Conservation (phyloP, 2,797 vertebrate species). For the Halcyon smyrnensis region DNA sequence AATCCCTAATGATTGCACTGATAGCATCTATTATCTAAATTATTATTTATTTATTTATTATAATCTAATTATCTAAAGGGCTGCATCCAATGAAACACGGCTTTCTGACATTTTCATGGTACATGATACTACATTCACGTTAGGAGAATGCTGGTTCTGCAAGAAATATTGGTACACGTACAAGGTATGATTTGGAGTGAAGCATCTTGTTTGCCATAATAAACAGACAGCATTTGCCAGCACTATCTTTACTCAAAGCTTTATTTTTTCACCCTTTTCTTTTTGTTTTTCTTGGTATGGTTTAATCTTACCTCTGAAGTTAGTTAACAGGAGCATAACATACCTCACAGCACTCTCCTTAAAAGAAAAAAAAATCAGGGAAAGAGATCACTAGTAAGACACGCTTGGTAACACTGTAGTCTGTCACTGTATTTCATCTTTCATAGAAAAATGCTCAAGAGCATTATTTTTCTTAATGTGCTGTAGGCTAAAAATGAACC, state of each 20-base stretch:
- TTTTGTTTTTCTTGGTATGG: background rate
- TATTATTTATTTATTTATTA: too few relatives aligned
- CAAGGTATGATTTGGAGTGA: background rate
- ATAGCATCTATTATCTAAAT: background rate
- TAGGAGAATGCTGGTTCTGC: background rate
- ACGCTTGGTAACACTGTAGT: background rate
- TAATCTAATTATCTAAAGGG: background rate
- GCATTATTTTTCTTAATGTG: conserved; percentile 37
- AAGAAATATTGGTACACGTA: background rate
- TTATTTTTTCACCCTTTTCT: rapidly evolving
- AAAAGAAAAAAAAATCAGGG: background rate
- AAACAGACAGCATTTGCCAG: background rate
- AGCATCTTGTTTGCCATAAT: background rate
- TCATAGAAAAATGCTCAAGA: background rate
- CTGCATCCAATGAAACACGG: background rate
- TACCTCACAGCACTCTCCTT: background rate
- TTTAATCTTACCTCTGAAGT: background rate
- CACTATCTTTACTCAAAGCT: background rate
- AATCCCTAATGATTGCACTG: background rate
- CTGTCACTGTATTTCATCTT: background rate
- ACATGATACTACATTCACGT: background rate
- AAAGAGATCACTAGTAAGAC: background rate
- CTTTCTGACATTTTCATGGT: background rate
- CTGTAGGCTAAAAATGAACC: conserved; percentile 45
- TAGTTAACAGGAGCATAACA: background rate